These are phyloP conservation scores for Anhinga anhinga DNA, from an alignment of 2,113 vertebrate species.

Conservation along the genomic window DNA sequence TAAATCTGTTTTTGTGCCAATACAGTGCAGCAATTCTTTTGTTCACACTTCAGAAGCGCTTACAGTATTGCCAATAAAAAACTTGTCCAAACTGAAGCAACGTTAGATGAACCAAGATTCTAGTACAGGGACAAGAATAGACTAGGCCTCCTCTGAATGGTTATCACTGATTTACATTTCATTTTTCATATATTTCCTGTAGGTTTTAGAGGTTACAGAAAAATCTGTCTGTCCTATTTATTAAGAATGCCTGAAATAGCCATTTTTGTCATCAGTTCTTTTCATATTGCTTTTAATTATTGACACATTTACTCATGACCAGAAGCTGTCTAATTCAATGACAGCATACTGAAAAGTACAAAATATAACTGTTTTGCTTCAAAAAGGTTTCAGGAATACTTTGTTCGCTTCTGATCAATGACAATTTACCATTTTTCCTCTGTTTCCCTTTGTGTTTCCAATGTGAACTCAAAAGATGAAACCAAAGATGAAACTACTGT, in stretches of 20 bases:
- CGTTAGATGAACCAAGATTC: neutral
- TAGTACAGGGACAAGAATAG: neutral
- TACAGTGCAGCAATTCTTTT: neutral
- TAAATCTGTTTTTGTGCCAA: neutral
- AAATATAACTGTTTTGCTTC: neutral
- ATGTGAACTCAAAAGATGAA: neutral
- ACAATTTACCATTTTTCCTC: neutral
- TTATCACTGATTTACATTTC: neutral
- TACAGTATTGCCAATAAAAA: neutral
- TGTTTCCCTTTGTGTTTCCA: neutral
- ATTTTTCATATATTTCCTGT: neutral
- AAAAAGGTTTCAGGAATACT: neutral
- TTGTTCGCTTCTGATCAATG: neutral
- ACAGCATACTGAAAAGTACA: neutral
- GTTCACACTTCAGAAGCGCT: neutral
- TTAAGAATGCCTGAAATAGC: neutral
- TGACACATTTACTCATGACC: neutral
- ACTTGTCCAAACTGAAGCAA: neutral
- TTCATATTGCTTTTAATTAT: neutral
- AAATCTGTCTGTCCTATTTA: neutral
- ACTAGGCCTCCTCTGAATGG: neutral
- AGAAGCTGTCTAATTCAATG: neutral
- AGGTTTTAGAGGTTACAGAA: neutral
- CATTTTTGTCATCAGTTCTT: neutral
- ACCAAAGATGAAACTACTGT: neutral